Conservation (phyloP, 2,113 vertebrate genomes). For the Bufo gargarizans region DNA sequence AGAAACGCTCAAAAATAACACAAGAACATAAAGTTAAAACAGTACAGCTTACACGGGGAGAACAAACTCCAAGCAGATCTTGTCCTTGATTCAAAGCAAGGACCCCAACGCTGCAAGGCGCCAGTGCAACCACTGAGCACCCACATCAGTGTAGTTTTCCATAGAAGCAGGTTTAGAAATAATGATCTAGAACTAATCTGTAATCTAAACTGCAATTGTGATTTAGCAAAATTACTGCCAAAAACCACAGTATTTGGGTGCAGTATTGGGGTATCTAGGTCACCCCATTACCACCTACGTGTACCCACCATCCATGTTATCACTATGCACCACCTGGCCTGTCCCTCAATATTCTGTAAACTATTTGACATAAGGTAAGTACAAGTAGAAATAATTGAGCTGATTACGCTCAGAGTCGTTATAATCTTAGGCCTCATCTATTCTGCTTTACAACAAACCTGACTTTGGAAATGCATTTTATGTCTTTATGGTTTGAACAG, state of each 20-base stretch:
- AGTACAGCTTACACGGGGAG: too few species aligned
- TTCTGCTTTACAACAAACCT: constrained; percentile 23
- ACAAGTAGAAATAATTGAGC: neutral
- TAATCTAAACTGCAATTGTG: too few species aligned
- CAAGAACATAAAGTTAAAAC: too few species aligned
- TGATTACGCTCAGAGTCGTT: neutral
- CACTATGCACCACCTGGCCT: neutral
- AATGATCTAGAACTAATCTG: too few species aligned
- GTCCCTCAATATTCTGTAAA: neutral
- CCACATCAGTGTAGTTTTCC: too few species aligned
- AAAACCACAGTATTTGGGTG: neutral
- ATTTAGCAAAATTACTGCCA: too few species aligned
- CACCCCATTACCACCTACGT: neutral
- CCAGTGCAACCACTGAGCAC: too few species aligned
- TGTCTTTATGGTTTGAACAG: constrained; percentile 50
- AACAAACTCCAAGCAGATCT: too few species aligned
- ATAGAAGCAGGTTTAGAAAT: too few species aligned
- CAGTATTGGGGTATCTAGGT: neutral
- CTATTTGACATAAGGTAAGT: neutral
- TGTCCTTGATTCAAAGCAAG: too few species aligned
- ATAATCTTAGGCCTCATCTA: neutral
- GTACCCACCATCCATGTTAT: neutral
- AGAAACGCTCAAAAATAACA: too few species aligned
- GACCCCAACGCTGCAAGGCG: too few species aligned
- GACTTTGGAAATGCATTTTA: constrained; percentile 39